Percentiles rank a stretch among this genome's conserved stretches.
Conservation (phyloP, 1,140 invertebrate genomes). For the Mercenaria mercenaria region DNA sequence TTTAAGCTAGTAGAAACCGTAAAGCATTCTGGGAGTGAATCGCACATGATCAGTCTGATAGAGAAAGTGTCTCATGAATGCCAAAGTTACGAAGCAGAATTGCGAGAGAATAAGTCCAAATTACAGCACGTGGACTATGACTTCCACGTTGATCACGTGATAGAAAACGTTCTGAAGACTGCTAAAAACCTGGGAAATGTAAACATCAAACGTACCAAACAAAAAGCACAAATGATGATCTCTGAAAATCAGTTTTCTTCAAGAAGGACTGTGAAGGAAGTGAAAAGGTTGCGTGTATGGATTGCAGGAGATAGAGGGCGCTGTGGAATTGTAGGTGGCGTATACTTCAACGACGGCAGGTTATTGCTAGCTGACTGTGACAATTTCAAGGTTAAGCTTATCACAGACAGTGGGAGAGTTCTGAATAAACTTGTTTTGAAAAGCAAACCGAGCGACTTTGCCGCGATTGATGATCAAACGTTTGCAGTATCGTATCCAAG, state of each 20-base stretch:
- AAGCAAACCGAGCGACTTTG: conserved; percentile 55
- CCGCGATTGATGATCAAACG: conserved; percentile 10
- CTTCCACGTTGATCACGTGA: conserved; percentile 43
- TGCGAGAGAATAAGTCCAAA: conserved; percentile 34
- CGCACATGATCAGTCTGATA: conserved; percentile 42
- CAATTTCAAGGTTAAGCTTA: conserved; percentile 63
- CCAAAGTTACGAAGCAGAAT: conserved; percentile 2
- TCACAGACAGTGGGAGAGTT: conserved; percentile 22
- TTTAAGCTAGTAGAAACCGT: conserved; percentile 38
- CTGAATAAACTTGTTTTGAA: conserved; percentile 47
- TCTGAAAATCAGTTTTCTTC: not conserved
- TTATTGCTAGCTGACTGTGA: conserved; percentile 53
- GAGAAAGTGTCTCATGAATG: conserved; percentile 40
- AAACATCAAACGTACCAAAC: conserved; percentile 21
- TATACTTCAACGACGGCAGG: conserved; percentile 49
- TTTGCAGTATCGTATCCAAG: conserved; percentile 35
- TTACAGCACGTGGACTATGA: conserved; percentile 51
- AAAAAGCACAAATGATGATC: conserved; percentile 40
- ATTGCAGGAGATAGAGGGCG: conserved; percentile 57
- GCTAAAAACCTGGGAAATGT: conserved; percentile 37
- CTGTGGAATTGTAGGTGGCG: conserved; percentile 51
- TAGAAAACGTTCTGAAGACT: conserved; percentile 50
- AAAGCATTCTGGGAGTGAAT: conserved; percentile 46
- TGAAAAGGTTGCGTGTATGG: conserved; percentile 35
- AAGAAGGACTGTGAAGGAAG: conserved; percentile 1